Conservation (phyloP, 2,888 invertebrate genomes). For the Drosophila subquinaria region DNA sequence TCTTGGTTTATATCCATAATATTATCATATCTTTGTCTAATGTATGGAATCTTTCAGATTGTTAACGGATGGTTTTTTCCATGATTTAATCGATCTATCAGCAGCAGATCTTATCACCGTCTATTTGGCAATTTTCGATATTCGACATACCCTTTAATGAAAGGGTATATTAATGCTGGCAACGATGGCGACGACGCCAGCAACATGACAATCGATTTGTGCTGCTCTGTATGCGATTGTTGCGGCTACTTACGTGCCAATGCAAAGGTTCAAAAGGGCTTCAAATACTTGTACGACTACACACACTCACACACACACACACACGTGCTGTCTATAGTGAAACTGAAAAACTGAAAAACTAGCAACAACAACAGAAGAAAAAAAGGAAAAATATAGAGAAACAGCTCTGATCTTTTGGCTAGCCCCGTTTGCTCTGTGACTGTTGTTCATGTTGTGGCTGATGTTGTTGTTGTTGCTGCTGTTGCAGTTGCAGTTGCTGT, state of each 20-base stretch:
- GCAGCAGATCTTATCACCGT: not conserved
- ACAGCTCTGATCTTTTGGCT: conserved; percentile 72
- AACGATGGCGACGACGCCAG: conserved; percentile 46
- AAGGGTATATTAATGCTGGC: conserved; percentile 45
- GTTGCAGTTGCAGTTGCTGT: conserved; percentile 57
- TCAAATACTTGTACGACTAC: conserved; percentile 44
- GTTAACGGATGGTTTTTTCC: not conserved
- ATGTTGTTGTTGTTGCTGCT: conserved; percentile 31
- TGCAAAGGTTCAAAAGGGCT: conserved; percentile 78
- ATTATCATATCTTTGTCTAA: not conserved
- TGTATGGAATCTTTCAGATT: not conserved
- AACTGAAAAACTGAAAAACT: conserved; percentile 29
- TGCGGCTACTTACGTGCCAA: conserved; percentile 75
- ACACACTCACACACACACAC: conserved; percentile 28
- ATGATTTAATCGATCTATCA: not conserved
- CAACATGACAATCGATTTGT: conserved; percentile 78
- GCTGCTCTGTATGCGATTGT: conserved; percentile 71
- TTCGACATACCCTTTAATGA: conserved; percentile 3
- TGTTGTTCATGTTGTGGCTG: conserved; percentile 31
- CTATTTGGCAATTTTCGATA: not conserved
- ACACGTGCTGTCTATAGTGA: conserved; percentile 24
- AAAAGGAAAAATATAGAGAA: conserved; percentile 35
- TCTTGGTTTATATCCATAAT: too few species aligned
- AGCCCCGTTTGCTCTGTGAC: conserved; percentile 64
- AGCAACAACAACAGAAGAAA: conserved; percentile 1